These are phyloP conservation scores for Anas bernieri DNA, from an alignment of 2,797 vertebrate genomes.

Conservation along the genomic window DNA sequence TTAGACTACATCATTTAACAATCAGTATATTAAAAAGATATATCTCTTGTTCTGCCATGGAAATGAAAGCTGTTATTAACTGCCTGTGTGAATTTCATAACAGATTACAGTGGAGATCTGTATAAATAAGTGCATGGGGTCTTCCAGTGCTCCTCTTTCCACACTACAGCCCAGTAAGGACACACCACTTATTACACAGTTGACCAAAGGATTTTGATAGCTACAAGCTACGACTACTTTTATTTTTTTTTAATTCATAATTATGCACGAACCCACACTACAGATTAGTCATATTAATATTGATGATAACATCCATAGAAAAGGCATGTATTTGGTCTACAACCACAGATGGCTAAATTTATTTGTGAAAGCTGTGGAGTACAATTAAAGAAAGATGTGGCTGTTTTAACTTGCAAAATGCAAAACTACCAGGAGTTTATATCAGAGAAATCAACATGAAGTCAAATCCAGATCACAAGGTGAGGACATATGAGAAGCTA, in stretches of 20 bases:
- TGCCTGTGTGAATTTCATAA: constrained; percentile 4
- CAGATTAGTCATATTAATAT: constrained; percentile 1
- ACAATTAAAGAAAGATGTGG: neutral
- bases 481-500: neutral
- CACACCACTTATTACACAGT: neutral
- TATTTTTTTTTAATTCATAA: constrained; percentile 18
- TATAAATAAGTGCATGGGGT: neutral
- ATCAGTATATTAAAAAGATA: constrained; percentile 17
- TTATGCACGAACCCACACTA: neutral
- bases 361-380: constrained; percentile 21
- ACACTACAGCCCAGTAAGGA: neutral
- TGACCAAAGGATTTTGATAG: neutral
- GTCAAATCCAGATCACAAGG: constrained; percentile 18
- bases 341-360: constrained; percentile 20
- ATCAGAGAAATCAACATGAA: neutral
- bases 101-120: neutral
- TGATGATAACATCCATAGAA: neutral
- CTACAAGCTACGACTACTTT: neutral
- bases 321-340: constrained; percentile 18
- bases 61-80: constrained; percentile 5
- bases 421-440: neutral
- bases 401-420: neutral
- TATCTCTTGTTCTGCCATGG: neutral
- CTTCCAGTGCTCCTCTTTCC: neutral
- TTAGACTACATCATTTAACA: constrained; percentile 8